Evolutionary conservation across 2,888 invertebrate species (phyloP).

Genomic region (Alloplasta piceator): DNA sequence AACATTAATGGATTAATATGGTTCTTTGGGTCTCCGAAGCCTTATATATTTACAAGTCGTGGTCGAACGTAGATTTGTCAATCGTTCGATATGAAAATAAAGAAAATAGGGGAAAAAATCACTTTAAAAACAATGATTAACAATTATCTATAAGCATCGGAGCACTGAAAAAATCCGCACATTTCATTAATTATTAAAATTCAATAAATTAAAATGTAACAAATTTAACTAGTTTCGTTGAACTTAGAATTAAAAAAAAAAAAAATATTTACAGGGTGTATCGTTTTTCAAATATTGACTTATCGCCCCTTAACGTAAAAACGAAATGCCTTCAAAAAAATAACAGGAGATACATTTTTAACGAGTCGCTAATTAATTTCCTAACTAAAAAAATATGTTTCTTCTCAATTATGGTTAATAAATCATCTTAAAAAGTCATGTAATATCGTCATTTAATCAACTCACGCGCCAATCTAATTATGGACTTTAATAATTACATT

Average conservation of each 20-base stretch:
- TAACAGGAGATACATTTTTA: neutral
- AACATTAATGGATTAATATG: constrained; percentile 61
- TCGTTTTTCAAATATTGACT: too few species aligned
- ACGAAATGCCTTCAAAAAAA: neutral
- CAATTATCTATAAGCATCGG: too few species aligned
- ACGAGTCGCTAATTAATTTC: constrained; percentile 38
- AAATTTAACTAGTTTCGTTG: too few species aligned
- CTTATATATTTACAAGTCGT: constrained; percentile 33
- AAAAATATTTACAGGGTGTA: too few species aligned
- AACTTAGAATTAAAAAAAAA: too few species aligned
- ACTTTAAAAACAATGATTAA: constrained; percentile 2
- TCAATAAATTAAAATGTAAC: too few species aligned
- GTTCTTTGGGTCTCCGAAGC: constrained; percentile 56
- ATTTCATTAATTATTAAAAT: too few species aligned
- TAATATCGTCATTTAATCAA: constrained; percentile 41
- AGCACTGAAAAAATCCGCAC: too few species aligned
- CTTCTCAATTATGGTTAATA: constrained; percentile 33
- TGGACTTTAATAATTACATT: constrained; percentile 51
- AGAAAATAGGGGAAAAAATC: neutral
- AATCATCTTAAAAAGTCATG: constrained; percentile 40
- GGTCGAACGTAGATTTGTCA: constrained; percentile 22
- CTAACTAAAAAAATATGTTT: constrained; percentile 19
- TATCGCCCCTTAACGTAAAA: neutral
- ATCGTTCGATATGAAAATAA: neutral
- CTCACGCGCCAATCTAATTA: constrained; percentile 20